Evolutionary conservation across 2,797 vertebrate species (phyloP).

Genomic region (Odontamblyopus lacepedii): DNA sequence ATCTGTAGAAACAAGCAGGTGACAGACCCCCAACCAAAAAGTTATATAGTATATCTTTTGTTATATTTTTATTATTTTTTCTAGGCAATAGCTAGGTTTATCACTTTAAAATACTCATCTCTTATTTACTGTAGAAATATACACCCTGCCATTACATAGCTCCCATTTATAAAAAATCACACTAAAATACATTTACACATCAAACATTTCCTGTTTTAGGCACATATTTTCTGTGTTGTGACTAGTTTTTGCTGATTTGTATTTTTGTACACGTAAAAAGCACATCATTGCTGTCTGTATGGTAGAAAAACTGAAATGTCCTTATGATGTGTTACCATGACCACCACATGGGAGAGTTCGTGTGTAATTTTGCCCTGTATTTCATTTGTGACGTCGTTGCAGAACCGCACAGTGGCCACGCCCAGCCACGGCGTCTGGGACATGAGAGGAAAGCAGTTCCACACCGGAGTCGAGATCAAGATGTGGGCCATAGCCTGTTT

Average conservation of each 20-base stretch:
- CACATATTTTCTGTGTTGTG: neutral
- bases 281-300: neutral
- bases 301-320: conserved; percentile 12
- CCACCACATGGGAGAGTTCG: conserved; percentile 30
- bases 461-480: conserved; percentile 98
- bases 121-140: neutral
- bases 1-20: no score
- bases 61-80: neutral
- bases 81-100: no score
- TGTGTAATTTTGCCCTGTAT: conserved; percentile 36
- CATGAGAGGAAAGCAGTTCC: conserved; percentile 98
- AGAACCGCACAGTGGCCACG: conserved; percentile 98
- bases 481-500: conserved; percentile 99
- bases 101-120: neutral
- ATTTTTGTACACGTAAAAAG: neutral
- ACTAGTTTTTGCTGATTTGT: neutral
- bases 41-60: no score
- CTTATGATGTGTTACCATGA: conserved; percentile 36
- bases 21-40: no score
- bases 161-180: neutral
- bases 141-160: neutral
- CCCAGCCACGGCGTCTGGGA: conserved; percentile 98
- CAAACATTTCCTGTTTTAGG: neutral
- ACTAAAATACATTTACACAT: neutral
- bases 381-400: conserved; percentile 57